phyloP scores from a whole-genome alignment of 2,797 vertebrate species.

The Eremophila alpestris region DNA sequence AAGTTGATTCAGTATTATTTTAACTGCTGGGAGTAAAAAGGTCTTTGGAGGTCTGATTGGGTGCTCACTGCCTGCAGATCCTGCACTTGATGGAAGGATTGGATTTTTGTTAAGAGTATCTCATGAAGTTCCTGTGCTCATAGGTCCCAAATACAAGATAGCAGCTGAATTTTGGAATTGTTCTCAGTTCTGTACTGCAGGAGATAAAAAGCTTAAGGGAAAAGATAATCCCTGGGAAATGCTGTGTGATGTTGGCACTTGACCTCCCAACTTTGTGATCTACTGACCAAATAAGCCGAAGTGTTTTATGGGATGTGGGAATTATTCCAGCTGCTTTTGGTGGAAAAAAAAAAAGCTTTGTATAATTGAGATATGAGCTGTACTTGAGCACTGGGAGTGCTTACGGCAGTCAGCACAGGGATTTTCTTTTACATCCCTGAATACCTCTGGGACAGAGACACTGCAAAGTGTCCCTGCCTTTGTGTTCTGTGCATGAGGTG shows the following conservation, averaged over 20 bases:
- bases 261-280: background rate
- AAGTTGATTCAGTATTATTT: background rate
- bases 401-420: background rate
- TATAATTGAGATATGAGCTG: background rate
- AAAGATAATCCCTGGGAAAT: background rate
- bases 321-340: background rate
- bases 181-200: background rate
- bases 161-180: background rate
- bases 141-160: background rate
- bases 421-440: background rate
- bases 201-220: background rate
- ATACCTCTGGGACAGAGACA: background rate
- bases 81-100: background rate
- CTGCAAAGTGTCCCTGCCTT: background rate
- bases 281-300: background rate
- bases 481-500: background rate
- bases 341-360: background rate
- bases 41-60: background rate
- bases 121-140: background rate
- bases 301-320: background rate
- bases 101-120: background rate
- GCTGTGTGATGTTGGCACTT: background rate
- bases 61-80: background rate
- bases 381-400: background rate
- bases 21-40: background rate